These are phyloP conservation scores for Pyxicephalus adspersus DNA, from an alignment of 2,113 vertebrate genomes.

Conservation along the genomic window DNA sequence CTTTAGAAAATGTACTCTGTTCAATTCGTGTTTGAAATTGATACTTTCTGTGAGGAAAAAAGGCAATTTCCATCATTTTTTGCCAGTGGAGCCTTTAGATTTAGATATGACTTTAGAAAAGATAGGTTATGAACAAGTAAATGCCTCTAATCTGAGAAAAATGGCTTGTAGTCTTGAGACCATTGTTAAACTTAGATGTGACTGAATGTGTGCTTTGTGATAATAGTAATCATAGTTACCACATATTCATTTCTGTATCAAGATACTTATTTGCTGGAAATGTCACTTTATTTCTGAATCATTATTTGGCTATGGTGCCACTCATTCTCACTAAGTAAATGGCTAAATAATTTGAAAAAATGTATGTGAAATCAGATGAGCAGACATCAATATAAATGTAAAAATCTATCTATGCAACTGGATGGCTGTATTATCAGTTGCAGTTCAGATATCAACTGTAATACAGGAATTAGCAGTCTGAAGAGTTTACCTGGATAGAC, in stretches of 20 bases:
- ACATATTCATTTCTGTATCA: background rate
- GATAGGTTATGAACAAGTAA: background rate
- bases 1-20: slow-evolving; percentile 15
- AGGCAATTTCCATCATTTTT: background rate
- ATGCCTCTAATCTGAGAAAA: background rate
- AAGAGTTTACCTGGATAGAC: no score
- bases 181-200: background rate
- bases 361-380: background rate
- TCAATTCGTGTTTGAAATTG: background rate
- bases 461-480: no score
- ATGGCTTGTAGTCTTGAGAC: background rate
- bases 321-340: background rate
- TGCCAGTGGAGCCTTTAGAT: background rate
- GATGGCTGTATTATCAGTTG: no score
- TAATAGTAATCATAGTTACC: background rate
- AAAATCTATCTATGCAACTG: no score
- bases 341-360: background rate
- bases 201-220: background rate
- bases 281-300: background rate
- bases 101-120: background rate
- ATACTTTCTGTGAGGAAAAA: background rate
- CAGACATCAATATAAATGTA: no score
- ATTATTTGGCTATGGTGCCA: background rate
- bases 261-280: background rate
- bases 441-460: no score